These are phyloP conservation scores for Ichneumoninae sp. DNA, from an alignment of 2,888 invertebrate species.

Conservation along the genomic window DNA sequence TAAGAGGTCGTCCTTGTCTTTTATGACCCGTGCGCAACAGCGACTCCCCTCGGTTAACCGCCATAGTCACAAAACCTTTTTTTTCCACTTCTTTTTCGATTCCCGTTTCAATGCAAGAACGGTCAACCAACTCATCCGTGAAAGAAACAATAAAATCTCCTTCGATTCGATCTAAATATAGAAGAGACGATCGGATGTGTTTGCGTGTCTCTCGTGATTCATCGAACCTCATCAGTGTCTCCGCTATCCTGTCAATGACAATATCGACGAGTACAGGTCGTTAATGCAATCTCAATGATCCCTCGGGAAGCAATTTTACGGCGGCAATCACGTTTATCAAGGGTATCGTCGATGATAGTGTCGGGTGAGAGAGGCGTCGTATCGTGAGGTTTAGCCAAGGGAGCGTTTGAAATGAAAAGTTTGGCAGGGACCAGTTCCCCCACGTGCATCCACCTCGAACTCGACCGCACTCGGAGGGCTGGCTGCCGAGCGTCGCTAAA, in stretches of 20 bases:
- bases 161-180: constrained; percentile 29
- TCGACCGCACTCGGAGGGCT: constrained; percentile 25
- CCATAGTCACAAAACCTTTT: constrained; percentile 11
- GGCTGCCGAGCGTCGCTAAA: constrained; percentile 61
- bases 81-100: not conserved
- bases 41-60: constrained; percentile 1
- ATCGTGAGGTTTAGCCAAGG: constrained; percentile 1
- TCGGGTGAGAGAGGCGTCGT: not conserved
- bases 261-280: constrained; percentile 22
- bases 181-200: not conserved
- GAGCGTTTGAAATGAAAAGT: constrained; percentile 28
- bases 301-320: constrained; percentile 21
- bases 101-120: constrained; percentile 23
- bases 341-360: constrained; percentile 39
- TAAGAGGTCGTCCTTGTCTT: constrained; percentile 55
- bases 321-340: constrained; percentile 29
- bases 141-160: constrained; percentile 12
- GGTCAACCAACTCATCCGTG: constrained; percentile 36
- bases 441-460: constrained; percentile 31
- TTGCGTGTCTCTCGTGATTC: not conserved
- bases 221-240: not conserved
- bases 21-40: constrained; percentile 30
- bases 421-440: constrained; percentile 34
- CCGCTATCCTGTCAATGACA: constrained; percentile 3
- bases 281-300: constrained; percentile 32